Evolutionary conservation across 2,113 vertebrate species (phyloP).

Genomic region (Mus musculus): DNA sequence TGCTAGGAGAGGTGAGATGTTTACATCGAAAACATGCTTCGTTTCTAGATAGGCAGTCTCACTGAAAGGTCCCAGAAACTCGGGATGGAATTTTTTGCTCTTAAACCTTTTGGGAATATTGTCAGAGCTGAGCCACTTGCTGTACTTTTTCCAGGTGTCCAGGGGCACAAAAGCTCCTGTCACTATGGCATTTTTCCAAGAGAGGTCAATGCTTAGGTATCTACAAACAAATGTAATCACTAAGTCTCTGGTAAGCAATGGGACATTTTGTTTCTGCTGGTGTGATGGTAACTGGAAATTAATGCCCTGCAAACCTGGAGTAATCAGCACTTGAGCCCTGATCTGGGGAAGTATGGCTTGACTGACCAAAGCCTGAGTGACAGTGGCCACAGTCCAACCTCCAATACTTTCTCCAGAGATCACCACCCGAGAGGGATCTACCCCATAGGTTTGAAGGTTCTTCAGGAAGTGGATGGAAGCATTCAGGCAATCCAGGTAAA

Average conservation of each 20-base stretch:
- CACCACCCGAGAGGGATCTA: not conserved
- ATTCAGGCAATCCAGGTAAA: slow-evolving; percentile 86
- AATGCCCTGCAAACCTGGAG: fast-evolving
- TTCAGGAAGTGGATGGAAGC: slow-evolving; percentile 89
- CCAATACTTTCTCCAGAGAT: not conserved
- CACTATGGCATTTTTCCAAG: slow-evolving; percentile 38
- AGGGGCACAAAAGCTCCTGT: slow-evolving; percentile 83
- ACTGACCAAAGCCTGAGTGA: slow-evolving; percentile 86
- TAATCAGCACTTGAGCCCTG: slow-evolving; percentile 87
- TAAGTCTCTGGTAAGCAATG: not conserved
- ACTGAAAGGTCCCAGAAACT: slow-evolving; percentile 46
- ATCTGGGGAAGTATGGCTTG: slow-evolving; percentile 82
- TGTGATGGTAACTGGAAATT: not conserved
- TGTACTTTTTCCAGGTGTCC: slow-evolving; percentile 81
- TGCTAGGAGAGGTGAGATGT: slow-evolving; percentile 61
- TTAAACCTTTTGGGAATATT: slow-evolving; percentile 80
- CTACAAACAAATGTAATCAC: slow-evolving; percentile 76
- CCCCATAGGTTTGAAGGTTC: slow-evolving; percentile 84
- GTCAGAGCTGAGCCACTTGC: slow-evolving; percentile 74
- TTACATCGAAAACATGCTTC: fast-evolving
- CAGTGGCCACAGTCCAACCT: not conserved
- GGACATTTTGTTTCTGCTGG: not conserved
- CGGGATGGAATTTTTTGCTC: not conserved
- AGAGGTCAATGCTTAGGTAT: slow-evolving; percentile 82
- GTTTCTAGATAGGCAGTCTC: slow-evolving; percentile 58